A percentile compares a stretch with the other conserved stretches of the same genome.
Evolutionary conservation across 2,888 invertebrate species (phyloP).

Genomic region (Macaria notata): DNA sequence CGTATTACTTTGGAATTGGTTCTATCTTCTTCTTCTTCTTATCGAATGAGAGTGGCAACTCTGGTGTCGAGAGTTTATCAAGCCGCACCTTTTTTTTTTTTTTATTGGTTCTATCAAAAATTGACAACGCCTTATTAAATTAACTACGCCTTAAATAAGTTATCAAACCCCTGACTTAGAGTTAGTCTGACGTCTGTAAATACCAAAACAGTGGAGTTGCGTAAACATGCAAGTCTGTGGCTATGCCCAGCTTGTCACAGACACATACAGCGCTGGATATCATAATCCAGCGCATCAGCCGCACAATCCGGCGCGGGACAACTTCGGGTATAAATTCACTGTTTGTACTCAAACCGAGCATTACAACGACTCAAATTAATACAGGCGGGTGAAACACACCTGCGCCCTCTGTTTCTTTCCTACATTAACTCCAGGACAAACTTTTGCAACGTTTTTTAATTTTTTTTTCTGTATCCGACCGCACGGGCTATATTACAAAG

Average conservation of each 20-base stretch:
- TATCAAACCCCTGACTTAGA: too few relatives aligned
- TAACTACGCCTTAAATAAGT: too few relatives aligned
- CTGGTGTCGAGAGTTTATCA: too few relatives aligned
- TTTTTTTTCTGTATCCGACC: slow-evolving; percentile 33
- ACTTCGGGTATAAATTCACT: slow-evolving; percentile 71
- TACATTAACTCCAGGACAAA: slow-evolving; percentile 73
- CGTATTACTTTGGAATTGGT: too few relatives aligned
- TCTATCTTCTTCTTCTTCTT: too few relatives aligned
- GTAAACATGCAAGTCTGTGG: background rate
- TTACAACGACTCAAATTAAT: slow-evolving; percentile 78
- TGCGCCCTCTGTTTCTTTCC: slow-evolving; percentile 76
- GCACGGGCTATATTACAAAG: slow-evolving; percentile 81
- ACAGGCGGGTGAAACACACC: slow-evolving; percentile 62
- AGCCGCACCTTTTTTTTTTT: too few relatives aligned
- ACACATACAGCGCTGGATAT: slow-evolving; percentile 43
- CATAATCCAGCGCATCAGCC: slow-evolving; percentile 69
- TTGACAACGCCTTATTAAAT: too few relatives aligned
- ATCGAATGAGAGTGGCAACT: too few relatives aligned
- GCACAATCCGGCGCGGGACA: slow-evolving; percentile 54
- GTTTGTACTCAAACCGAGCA: slow-evolving; percentile 70
- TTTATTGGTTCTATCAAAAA: too few relatives aligned
- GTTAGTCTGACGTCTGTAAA: too few relatives aligned
- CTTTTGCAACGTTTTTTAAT: slow-evolving; percentile 75
- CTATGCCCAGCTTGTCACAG: slow-evolving; percentile 16
- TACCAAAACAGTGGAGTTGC: background rate